These are phyloP conservation scores for Schmidtea mediterranea DNA, from an alignment of 1,140 invertebrate genomes.

Conservation along the genomic window DNA sequence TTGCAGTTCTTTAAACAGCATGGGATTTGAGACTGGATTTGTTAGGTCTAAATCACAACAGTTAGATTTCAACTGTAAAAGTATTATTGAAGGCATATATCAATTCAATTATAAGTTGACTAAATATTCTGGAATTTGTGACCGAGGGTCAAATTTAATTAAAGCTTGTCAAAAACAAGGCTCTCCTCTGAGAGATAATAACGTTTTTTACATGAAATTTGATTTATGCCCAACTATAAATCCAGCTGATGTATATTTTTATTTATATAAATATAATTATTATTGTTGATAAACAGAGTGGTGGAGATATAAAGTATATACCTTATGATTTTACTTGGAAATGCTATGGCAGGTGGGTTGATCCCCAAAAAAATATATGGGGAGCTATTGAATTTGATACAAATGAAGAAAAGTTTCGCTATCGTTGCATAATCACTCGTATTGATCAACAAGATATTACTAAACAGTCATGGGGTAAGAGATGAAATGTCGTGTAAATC, in stretches of 20 bases:
- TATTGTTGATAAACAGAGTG: too few species aligned
- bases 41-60: background rate
- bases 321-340: background rate
- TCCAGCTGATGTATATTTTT: too few species aligned
- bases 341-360: conserved; percentile 4
- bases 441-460: conserved; percentile 3
- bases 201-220: background rate
- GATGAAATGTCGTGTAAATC: too few species aligned
- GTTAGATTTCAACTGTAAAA: conserved; percentile 2
- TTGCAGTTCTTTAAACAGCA: background rate
- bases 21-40: conserved; percentile 1
- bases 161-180: conserved; percentile 3
- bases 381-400: conserved; percentile 1
- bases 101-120: conserved; percentile 1
- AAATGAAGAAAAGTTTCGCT: background rate
- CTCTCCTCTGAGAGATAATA: conserved; percentile 1
- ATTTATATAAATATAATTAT: too few species aligned
- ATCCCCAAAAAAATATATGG: conserved; percentile 2
- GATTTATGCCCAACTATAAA: background rate
- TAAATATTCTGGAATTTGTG: background rate
- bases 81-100: conserved; percentile 2
- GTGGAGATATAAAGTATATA: too few species aligned
- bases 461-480: too few species aligned
- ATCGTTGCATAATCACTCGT: background rate
- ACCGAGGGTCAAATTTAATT: background rate